Conservation (phyloP, 2,113 vertebrate genomes). For the Malurus cyaneus region DNA sequence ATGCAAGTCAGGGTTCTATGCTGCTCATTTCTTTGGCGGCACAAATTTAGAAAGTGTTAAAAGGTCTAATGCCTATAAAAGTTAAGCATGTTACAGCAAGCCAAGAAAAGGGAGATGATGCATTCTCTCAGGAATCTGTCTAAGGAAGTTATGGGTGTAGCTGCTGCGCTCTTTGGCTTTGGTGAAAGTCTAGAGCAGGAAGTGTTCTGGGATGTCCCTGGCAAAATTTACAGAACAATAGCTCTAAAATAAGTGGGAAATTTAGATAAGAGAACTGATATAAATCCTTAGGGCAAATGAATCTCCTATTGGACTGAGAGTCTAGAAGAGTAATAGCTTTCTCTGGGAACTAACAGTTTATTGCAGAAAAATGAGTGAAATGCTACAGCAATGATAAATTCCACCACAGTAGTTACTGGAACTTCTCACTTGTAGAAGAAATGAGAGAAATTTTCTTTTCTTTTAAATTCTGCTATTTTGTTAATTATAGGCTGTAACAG, state of each 20-base stretch:
- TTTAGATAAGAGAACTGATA: not conserved
- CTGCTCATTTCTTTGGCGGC: not conserved
- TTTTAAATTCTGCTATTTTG: not conserved
- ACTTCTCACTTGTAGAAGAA: not conserved
- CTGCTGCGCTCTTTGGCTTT: not conserved
- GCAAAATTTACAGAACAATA: conserved; percentile 4
- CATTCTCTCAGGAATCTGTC: conserved; percentile 35
- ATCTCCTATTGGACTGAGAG: not conserved
- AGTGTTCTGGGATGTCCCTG: not conserved
- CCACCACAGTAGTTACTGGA: not conserved
- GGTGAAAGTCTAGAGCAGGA: not conserved
- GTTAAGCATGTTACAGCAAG: not conserved
- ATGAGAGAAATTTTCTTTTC: not conserved
- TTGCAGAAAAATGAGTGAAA: not conserved
- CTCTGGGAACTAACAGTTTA: not conserved
- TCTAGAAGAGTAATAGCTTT: not conserved
- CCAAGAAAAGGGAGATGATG: not conserved
- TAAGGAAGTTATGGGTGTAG: conserved; percentile 54
- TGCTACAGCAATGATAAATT: not conserved
- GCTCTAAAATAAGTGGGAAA: not conserved
- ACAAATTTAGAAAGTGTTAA: conserved; percentile 5
- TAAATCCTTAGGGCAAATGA: not conserved
- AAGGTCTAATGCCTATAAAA: not conserved
- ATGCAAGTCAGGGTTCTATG: not conserved
- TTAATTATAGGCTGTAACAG: not conserved